Base-by-base conservation (phyloP, 2,797 vertebrate genomes). In the Pelodytes ibericus region DNA sequence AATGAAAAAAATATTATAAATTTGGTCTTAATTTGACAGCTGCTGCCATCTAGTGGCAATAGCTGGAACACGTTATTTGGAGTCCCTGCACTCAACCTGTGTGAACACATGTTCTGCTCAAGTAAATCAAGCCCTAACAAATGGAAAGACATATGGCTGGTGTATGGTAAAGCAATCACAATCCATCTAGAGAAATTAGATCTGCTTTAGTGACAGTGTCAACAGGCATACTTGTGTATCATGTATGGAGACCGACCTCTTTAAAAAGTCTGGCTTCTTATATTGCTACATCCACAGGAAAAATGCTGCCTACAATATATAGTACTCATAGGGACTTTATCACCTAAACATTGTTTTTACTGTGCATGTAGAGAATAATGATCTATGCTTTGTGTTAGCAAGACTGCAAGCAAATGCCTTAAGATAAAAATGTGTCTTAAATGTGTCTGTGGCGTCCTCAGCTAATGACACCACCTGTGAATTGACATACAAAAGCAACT, bases 1-100 rank as follows among this genome's bases (percentile, higher is more conserved):
- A 13, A 44, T 44, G 41, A 3, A 44, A 44, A 3, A 44, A 44
- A 44, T 3, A 44, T 44, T 44, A 44, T n/a, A n/a, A n/a, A n/a
- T 16, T 44, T 56, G 51, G n/a, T n/a, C n/a, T n/a, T 22, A 49
- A 49, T 6, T 71, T 71, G 72, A 72, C 68, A 22, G 39, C 61
- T 71, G 61, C 75, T 71, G 75, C 75, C 75, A 71, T 66, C 75
- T 77, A 71, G 68, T 77, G 75, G 74, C 26, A 44, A 71, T 26
- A 16, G 53, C 26, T 56, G 44, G 63, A 53, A 60, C 9, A 10
- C 24, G 25, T 16, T 31, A 20, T 18, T 62, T 4, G n/a, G 10
- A 36, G 31, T 26, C 60, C 20, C 7, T 18, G 29, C 39, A 10
- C n/a, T 24, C 15, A n/a, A 11, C 15, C 16, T 60, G 27, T 2